Base-by-base conservation (phyloP, 2,888 invertebrate species). In the Agriopis leucophaearia region DNA sequence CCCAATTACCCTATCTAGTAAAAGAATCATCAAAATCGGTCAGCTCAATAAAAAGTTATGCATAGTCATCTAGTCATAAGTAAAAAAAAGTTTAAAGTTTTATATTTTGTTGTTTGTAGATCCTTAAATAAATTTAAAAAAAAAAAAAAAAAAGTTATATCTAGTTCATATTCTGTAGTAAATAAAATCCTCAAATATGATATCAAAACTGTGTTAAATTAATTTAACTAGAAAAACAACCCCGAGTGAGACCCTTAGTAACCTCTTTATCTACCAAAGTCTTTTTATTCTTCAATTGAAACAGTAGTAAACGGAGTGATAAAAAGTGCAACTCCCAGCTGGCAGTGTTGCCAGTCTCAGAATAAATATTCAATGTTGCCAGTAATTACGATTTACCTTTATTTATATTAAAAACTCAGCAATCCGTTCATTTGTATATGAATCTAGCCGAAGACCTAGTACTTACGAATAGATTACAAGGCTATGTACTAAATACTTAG, bases 321-420 rank as follows among this genome's bases (percentile, higher is more conserved):
- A 64, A 67, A 65, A 59, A 63, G 54, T 47, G 51, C 47, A 35
- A 16, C 50, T 45, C 45, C 57, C 52, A 55, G 48, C 45, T 40
- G 38, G 10, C 57, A 66, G 57, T 44, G 64, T 35, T 64, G 64
- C 45, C 59, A 68, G 59, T 64, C n/a, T n/a, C n/a, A n/a, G n/a
- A n/a, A n/a, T n/a, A n/a, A n/a, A n/a, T n/a, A n/a, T n/a, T n/a
- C 57, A 66, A 52, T 44, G 64, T 35, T 64, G 64, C 45, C 59
- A 68, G 59, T 64, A 57, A 69, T 69, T 65, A 69, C 62, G 61
- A 69, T 62, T 42, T 61, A 58, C 62, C 69, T 57, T 54, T 63
- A 48, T 59, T 50, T 64, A 38, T 60, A 64, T 64, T 64, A 64
- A 68, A 66, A 68, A 68, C 63, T 64, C 59, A 47, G 12, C 38